A percentile compares a stretch with the other conserved stretches of the same genome.
Conservation (phyloP, 2,113 vertebrate genomes). For the Dromiciops gliroides region DNA sequence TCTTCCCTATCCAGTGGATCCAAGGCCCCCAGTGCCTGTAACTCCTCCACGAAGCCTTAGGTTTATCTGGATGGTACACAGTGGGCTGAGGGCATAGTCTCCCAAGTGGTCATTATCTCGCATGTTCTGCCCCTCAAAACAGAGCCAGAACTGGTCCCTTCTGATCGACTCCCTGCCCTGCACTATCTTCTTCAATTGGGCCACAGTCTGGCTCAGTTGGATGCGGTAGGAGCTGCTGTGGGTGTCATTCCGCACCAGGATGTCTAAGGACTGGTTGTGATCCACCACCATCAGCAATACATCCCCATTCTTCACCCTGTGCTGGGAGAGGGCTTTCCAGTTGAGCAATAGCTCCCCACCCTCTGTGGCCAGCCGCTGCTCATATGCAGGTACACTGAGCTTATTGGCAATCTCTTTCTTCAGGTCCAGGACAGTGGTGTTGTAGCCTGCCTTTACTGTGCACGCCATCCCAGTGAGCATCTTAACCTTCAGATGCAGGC, state of each 20-base stretch:
- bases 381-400: too few relatives aligned
- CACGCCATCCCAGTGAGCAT: neutral
- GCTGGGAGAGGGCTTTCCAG: neutral
- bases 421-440: neutral
- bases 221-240: neutral
- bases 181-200: neutral
- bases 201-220: constrained; percentile 8
- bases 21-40: too few relatives aligned
- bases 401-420: neutral
- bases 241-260: neutral
- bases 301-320: neutral
- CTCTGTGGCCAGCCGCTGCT: neutral
- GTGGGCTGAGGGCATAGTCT: constrained; percentile 22
- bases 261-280: neutral
- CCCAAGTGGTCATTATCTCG: neutral
- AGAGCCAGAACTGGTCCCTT: neutral
- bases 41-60: neutral
- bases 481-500: constrained; percentile 5
- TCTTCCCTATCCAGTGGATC: neutral
- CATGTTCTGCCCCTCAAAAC: neutral
- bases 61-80: constrained; percentile 24
- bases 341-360: neutral
- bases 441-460: neutral
- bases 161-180: neutral
- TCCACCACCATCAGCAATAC: neutral